Evolutionary conservation across 2,888 invertebrate genomes (phyloP).

Genomic region (Nyleta sp.): DNA sequence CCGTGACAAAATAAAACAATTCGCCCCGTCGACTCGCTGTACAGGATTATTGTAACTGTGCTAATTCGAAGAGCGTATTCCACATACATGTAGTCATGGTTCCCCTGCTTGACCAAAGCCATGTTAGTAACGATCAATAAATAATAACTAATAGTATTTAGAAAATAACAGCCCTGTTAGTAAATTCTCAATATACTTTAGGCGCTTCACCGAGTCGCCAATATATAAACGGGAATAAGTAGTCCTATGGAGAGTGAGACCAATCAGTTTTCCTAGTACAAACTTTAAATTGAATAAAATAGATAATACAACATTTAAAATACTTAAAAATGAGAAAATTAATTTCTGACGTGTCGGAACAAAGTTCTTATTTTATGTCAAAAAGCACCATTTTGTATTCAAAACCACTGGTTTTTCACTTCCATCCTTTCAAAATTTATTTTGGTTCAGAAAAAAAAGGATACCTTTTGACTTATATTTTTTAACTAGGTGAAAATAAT

Average conservation of each 20-base stretch:
- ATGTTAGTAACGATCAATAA: constrained; percentile 61
- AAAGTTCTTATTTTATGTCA: too few species aligned
- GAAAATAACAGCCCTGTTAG: constrained; percentile 72
- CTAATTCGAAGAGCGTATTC: constrained; percentile 51
- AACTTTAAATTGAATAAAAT: too few species aligned
- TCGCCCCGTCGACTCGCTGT: constrained; percentile 50
- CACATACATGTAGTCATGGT: constrained; percentile 73
- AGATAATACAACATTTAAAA: too few species aligned
- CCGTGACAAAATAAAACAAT: background rate
- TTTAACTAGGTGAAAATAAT: constrained; percentile 43
- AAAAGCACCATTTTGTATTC: too few species aligned
- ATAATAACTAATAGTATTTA: constrained; percentile 68
- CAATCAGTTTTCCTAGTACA: too few species aligned
- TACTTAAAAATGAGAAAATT: too few species aligned
- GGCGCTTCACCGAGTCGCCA: constrained; percentile 57
- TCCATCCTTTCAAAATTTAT: too few species aligned
- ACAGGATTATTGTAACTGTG: constrained; percentile 62
- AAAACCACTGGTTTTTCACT: too few species aligned
- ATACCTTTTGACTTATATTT: too few species aligned
- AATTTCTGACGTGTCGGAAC: too few species aligned
- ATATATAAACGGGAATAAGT: constrained; percentile 74
- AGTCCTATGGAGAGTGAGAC: too few species aligned
- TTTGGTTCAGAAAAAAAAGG: too few species aligned
- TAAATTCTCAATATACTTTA: constrained; percentile 47
- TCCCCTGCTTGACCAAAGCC: constrained; percentile 71